Conservation (phyloP, 2,888 invertebrate species). For the Caenorhabditis imperialis region DNA sequence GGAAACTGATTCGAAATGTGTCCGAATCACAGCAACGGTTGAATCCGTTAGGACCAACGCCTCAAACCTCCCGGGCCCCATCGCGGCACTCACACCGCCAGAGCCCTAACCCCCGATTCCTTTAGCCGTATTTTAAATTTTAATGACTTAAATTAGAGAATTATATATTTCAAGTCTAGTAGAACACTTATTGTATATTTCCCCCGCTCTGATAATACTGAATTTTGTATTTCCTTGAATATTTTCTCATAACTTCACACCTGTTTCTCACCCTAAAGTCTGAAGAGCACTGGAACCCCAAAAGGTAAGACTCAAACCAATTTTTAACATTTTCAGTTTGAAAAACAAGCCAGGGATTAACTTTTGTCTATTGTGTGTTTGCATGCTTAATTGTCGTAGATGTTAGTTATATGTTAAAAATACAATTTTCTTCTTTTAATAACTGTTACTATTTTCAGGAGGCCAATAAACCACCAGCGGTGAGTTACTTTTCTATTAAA, state of each 20-base stretch:
- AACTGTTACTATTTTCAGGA: constrained; percentile 65
- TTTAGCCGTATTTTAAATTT: constrained; percentile 18
- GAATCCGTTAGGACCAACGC: constrained; percentile 39
- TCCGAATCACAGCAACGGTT: constrained; percentile 60
- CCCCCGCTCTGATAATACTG: no score
- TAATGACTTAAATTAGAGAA: constrained; percentile 1
- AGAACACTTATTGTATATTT: no score
- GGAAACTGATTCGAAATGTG: constrained; percentile 67
- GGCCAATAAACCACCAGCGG: constrained; percentile 70
- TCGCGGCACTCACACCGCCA: constrained; percentile 53
- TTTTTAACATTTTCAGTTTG: no score
- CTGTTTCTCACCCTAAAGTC: no score
- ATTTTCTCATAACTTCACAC: no score
- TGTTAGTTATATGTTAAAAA: neutral
- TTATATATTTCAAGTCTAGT: no score
- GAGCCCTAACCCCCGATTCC: constrained; percentile 60
- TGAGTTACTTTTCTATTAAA: constrained; percentile 52
- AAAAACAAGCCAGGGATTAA: constrained; percentile 33
- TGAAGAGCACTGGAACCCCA: no score
- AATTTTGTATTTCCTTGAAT: no score
- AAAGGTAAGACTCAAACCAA: no score
- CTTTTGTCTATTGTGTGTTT: constrained; percentile 34
- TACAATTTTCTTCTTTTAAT: no score
- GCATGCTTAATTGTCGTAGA: constrained; percentile 33
- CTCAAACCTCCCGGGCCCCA: constrained; percentile 54